These are phyloP conservation scores for Panthera tigris DNA, from an alignment of 2,113 vertebrate species.

Conservation along the genomic window DNA sequence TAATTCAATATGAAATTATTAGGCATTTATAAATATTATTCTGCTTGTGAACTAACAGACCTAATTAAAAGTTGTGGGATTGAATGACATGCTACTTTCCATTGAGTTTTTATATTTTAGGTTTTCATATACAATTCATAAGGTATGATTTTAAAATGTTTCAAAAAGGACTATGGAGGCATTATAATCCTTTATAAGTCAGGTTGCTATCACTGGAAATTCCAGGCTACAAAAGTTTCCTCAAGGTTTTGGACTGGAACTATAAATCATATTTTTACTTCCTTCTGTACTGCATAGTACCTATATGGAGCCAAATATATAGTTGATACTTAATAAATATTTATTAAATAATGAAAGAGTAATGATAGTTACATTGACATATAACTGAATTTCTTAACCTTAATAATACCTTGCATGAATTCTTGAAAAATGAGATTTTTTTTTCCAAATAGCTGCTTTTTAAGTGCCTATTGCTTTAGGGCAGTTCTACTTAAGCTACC, in stretches of 20 bases:
- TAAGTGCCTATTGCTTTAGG: background rate
- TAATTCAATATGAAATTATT: background rate
- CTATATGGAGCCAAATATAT: background rate
- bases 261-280: background rate
- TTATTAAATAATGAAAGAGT: background rate
- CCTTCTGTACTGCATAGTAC: background rate
- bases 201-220: background rate
- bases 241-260: background rate
- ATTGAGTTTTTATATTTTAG: background rate
- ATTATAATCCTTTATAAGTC: background rate
- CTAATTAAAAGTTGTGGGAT: conserved; percentile 12
- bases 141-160: background rate
- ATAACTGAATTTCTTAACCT: background rate
- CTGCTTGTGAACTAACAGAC: conserved; percentile 15
- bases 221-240: background rate
- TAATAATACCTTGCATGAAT: background rate
- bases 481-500: background rate
- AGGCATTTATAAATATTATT: background rate
- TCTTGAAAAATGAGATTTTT: background rate
- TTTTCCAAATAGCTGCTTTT: background rate
- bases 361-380: background rate
- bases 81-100: background rate
- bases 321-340: background rate
- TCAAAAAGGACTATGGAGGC: background rate
- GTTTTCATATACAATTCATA: background rate